A percentile compares a stretch with the other conserved stretches of the same genome.
These are phyloP conservation scores for Rhynchomys soricoides DNA, from an alignment of 2,113 vertebrate species.

Conservation along the genomic window DNA sequence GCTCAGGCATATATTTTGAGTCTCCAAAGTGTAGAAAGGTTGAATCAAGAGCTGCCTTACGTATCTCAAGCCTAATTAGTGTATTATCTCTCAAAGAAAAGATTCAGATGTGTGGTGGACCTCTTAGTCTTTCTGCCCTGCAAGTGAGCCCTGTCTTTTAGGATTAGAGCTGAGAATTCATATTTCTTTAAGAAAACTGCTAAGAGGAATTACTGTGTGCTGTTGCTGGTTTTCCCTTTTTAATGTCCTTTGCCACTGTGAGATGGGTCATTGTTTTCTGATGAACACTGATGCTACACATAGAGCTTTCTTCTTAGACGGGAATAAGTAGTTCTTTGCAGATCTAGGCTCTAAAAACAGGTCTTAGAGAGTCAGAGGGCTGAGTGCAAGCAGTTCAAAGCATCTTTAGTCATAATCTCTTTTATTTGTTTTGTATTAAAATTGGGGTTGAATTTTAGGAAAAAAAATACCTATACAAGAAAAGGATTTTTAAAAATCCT, in stretches of 20 bases:
- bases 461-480: background rate
- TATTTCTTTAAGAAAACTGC: background rate
- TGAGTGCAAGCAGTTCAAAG: background rate
- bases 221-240: background rate
- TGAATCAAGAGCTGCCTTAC: background rate
- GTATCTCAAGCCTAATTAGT: background rate
- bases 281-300: rapidly evolving
- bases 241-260: background rate
- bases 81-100: too few relatives aligned
- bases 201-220: too few relatives aligned
- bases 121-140: background rate
- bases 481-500: background rate
- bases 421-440: background rate
- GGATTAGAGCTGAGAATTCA: background rate
- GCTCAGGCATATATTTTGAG: background rate
- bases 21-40: too few relatives aligned
- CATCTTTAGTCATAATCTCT: background rate
- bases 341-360: background rate
- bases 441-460: background rate
- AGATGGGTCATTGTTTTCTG: background rate
- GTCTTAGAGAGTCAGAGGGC: too few relatives aligned
- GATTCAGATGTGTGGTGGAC: background rate
- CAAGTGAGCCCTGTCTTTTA: background rate
- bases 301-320: rapidly evolving
- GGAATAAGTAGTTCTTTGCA: too few relatives aligned